Conservation (phyloP, 2,797 vertebrate genomes). For the Fistularia commersonii region DNA sequence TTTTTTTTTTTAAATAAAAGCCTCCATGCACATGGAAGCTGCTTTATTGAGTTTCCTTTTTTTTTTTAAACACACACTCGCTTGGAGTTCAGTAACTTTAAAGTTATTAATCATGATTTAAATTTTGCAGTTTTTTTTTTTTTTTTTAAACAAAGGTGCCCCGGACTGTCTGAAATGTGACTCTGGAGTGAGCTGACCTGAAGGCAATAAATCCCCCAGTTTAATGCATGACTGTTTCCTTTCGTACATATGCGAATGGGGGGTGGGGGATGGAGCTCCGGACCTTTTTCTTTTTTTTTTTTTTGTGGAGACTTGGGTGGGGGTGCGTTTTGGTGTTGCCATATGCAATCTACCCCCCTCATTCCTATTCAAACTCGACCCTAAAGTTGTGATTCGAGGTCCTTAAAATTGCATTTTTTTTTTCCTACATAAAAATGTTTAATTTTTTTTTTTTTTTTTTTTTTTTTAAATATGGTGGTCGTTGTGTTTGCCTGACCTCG, state of each 20-base stretch:
- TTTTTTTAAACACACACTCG: no score
- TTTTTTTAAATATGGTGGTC: background rate
- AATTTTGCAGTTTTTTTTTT: background rate
- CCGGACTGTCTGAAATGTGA: conserved; percentile 71
- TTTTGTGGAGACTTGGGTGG: conserved; percentile 53
- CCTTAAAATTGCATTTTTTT: no score
- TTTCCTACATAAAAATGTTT: no score
- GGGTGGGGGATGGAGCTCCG: conserved; percentile 76
- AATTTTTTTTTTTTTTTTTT: background rate
- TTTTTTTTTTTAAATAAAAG: no score
- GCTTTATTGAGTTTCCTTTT: no score
- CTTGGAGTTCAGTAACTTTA: no score
- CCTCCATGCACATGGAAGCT: no score
- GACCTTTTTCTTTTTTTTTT: conserved; percentile 51
- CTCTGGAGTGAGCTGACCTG: conserved; percentile 78
- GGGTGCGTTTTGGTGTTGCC: conserved; percentile 77
- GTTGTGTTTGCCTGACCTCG: conserved; percentile 45
- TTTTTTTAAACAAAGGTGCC: conserved; percentile 57
- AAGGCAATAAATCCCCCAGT: conserved; percentile 90
- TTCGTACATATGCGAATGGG: conserved; percentile 86
- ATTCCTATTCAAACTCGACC: no score
- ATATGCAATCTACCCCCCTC: conserved; percentile 65
- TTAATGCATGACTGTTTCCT: conserved; percentile 88
- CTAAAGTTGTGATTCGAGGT: no score
- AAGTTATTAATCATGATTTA: no score